phyloP scores from a whole-genome alignment of 1,140 invertebrate genomes.

The Scylla paramamosain region DNA sequence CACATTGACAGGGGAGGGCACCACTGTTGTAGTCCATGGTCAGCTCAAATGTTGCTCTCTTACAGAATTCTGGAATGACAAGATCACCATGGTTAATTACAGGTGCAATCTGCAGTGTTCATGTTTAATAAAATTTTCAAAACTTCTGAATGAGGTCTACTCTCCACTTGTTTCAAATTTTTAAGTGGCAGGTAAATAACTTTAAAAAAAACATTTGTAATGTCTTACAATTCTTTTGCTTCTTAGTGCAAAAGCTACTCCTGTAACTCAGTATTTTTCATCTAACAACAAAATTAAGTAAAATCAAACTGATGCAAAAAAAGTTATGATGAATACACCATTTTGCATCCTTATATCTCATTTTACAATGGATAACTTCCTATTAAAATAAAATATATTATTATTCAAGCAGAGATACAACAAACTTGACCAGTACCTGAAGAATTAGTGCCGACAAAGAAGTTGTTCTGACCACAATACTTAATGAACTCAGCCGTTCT shows the following conservation, averaged over 20 bases:
- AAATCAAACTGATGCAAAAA: background rate
- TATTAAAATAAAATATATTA: background rate
- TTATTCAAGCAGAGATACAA: background rate
- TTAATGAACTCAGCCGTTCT: conserved; percentile 94
- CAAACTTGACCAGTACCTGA: conserved; percentile 79
- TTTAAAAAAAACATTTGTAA: no score
- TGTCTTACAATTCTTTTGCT: no score
- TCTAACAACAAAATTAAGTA: no score
- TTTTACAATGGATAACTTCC: background rate
- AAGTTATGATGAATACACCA: background rate
- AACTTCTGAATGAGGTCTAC: background rate
- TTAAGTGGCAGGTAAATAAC: no score
- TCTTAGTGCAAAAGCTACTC: no score
- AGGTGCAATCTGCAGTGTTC: background rate
- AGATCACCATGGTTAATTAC: background rate
- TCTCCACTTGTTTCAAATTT: no score
- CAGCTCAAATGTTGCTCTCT: conserved; percentile 94
- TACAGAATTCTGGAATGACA: conserved; percentile 87
- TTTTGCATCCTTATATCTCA: background rate
- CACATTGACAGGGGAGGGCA: conserved; percentile 93
- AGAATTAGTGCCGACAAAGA: conserved; percentile 87
- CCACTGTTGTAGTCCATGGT: conserved; percentile 97
- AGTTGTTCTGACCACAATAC: conserved; percentile 92
- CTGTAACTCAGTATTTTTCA: no score
- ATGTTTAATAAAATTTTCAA: conserved; percentile 43